These are phyloP conservation scores for Phataginus tetradactyla DNA, from an alignment of 2,797 vertebrate genomes.

Conservation along the genomic window DNA sequence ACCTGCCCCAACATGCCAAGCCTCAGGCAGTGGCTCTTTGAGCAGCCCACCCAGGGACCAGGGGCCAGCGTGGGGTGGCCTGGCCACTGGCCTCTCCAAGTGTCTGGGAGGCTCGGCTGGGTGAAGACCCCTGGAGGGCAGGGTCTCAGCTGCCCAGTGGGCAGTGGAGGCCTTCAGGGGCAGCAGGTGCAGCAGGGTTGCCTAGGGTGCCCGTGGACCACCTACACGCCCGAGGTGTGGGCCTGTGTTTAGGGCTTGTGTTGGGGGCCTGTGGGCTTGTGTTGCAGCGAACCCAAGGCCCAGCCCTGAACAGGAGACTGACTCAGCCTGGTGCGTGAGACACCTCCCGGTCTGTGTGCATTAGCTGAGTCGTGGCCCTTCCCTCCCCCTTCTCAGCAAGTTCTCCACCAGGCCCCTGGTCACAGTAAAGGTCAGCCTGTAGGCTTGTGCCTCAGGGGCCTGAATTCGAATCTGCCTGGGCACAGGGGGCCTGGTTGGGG, in stretches of 20 bases:
- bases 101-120: not conserved
- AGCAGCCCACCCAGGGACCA: not conserved
- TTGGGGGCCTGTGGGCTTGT: no score
- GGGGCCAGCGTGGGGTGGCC: not conserved
- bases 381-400: accelerated
- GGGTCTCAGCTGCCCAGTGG: no score
- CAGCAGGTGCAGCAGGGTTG: no score
- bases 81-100: no score
- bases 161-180: not conserved
- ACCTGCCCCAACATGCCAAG: accelerated
- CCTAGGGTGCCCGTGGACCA: no score
- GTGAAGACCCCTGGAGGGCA: not conserved
- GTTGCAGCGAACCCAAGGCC: not conserved
- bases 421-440: not conserved
- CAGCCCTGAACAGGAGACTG: not conserved
- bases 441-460: accelerated
- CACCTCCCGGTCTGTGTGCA: not conserved
- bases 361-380: not conserved
- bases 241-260: not conserved
- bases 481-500: not conserved
- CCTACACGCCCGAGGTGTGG: not conserved
- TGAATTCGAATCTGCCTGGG: not conserved
- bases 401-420: accelerated
- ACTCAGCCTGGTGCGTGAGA: not conserved
- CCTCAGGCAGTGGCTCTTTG: not conserved